Evolutionary conservation across 2,888 invertebrate genomes (phyloP).

Genomic region (Galeruca laticollis): DNA sequence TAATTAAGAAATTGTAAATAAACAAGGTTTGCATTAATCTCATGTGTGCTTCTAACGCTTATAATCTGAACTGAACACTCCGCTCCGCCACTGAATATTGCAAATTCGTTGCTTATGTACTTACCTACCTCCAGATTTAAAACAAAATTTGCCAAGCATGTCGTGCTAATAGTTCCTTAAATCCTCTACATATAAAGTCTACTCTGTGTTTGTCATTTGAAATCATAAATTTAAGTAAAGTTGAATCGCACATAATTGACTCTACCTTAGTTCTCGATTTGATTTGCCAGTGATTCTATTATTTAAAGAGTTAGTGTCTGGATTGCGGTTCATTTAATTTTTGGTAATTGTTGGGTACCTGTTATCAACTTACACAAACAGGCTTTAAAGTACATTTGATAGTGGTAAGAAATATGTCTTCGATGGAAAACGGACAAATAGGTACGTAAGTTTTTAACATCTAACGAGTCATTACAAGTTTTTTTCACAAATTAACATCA

Average conservation of each 20-base stretch:
- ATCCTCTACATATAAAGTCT: constrained; percentile 3
- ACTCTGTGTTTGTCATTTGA: not conserved
- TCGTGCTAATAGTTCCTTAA: not conserved
- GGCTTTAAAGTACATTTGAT: too few species aligned
- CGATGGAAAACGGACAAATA: constrained; percentile 11
- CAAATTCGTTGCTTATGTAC: too few species aligned
- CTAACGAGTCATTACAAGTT: not conserved
- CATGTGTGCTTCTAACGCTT: too few species aligned
- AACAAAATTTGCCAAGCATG: constrained; percentile 11
- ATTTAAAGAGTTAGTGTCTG: not conserved
- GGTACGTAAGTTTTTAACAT: not conserved
- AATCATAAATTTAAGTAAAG: not conserved
- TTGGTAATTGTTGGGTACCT: not conserved
- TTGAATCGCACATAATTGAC: not conserved
- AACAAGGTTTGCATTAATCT: too few species aligned
- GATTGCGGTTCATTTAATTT: not conserved
- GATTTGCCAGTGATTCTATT: constrained; percentile 5
- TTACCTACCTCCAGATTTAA: constrained; percentile 11
- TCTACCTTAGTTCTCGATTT: not conserved
- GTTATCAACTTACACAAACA: not conserved
- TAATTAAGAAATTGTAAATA: too few species aligned
- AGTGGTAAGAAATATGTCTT: not conserved
- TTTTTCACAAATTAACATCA: not conserved
- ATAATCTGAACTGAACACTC: not conserved
- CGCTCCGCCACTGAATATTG: constrained; percentile 8